phyloP scores from a whole-genome alignment of 2,797 vertebrate genomes.

The Aplochiton taeniatus region DNA sequence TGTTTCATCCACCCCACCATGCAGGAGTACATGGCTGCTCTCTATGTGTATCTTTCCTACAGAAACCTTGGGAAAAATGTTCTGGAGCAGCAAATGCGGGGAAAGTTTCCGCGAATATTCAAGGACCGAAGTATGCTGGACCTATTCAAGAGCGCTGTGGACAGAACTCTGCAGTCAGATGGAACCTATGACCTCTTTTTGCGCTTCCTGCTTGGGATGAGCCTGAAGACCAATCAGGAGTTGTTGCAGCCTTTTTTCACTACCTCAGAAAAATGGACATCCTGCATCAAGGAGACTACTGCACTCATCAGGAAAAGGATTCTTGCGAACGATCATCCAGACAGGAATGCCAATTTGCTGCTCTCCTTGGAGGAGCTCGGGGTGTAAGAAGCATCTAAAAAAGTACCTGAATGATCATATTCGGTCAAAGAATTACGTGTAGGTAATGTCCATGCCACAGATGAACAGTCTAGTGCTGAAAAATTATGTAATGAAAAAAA shows the following conservation, averaged over 20 bases:
- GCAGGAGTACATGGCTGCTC: conserved; percentile 77
- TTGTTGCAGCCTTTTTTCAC: conserved; percentile 52
- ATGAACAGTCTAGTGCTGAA: too few relatives aligned
- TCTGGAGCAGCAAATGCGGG: conserved; percentile 37
- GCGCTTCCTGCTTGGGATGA: conserved; percentile 74
- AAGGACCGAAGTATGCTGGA: conserved; percentile 40
- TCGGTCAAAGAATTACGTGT: too few relatives aligned
- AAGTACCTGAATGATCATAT: too few relatives aligned
- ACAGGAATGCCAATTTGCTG: conserved; percentile 51
- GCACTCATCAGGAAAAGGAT: conserved; percentile 62
- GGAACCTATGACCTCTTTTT: conserved; percentile 68
- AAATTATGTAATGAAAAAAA: too few relatives aligned
- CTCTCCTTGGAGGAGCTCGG: conserved; percentile 68
- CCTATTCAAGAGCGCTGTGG: conserved; percentile 60
- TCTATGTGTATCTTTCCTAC: conserved; percentile 65
- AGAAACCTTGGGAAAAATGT: conserved; percentile 60
- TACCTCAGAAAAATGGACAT: conserved; percentile 20
- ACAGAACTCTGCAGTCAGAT: conserved; percentile 53
- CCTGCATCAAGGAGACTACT: conserved; percentile 32
- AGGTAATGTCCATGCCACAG: too few relatives aligned
- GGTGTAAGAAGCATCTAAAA: neutral
- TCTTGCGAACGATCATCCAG: conserved; percentile 38
- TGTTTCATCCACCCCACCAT: conserved; percentile 75
- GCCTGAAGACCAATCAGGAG: conserved; percentile 50
- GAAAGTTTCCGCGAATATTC: conserved; percentile 37